Evolutionary conservation across 2,797 vertebrate genomes (phyloP).

Genomic region (Varecia variegata): DNA sequence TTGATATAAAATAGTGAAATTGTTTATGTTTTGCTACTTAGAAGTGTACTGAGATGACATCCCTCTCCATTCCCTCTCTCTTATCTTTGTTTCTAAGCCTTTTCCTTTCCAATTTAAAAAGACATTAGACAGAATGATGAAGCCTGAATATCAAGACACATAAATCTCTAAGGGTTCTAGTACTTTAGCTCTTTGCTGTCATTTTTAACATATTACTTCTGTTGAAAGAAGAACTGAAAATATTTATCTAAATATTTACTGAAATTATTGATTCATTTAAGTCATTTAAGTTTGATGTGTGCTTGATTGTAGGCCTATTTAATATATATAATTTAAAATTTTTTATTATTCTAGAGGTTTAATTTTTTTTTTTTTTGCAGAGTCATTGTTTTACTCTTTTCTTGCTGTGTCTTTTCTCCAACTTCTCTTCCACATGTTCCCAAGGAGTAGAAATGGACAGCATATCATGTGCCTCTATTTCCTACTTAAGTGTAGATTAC

Average conservation of each 20-base stretch:
- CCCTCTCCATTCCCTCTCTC: neutral
- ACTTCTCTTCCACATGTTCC: neutral
- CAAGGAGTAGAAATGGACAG: neutral
- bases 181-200: neutral
- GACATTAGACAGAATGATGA: neutral
- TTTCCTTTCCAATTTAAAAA: constrained; percentile 19
- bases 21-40: neutral
- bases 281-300: neutral
- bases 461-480: neutral
- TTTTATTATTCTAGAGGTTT: neutral
- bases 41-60: neutral
- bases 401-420: neutral
- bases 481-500: neutral
- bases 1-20: neutral
- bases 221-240: neutral
- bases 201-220: neutral
- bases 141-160: neutral
- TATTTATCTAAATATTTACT: neutral
- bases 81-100: constrained; percentile 32
- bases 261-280: neutral
- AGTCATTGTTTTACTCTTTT: neutral
- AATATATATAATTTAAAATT: neutral
- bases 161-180: neutral
- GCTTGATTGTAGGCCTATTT: neutral
- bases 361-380: neutral